A percentile compares a stretch with the other conserved stretches of the same genome.
phyloP scores from a whole-genome alignment of 2,888 invertebrate genomes.

The Drepanosiphum platanoidis region DNA sequence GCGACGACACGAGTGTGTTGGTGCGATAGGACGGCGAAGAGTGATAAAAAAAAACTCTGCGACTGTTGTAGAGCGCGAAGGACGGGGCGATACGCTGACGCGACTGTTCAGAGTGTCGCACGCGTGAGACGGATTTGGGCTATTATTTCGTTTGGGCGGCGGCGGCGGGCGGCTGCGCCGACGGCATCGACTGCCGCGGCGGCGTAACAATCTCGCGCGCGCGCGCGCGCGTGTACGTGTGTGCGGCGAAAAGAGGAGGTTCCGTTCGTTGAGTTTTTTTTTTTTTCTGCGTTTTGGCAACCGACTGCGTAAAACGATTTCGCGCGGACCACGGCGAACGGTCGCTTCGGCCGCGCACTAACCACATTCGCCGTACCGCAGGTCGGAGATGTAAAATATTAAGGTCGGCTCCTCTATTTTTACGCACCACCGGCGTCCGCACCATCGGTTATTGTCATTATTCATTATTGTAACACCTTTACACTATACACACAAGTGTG shows the following conservation, averaged over 20 bases:
- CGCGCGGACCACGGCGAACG: neutral
- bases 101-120: slow-evolving; percentile 10
- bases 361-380: neutral
- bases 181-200: neutral
- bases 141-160: slow-evolving; percentile 27
- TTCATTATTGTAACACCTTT: neutral
- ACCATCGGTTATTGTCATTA: neutral
- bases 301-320: slow-evolving; percentile 7
- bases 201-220: neutral
- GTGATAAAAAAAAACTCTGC: no score
- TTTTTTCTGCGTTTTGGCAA: neutral
- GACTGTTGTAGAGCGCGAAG: slow-evolving; percentile 19
- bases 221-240: neutral
- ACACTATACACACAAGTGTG: neutral
- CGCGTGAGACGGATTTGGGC: slow-evolving; percentile 4
- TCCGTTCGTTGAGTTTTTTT: neutral
- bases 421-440: neutral
- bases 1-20: neutral
- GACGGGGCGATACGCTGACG: slow-evolving; percentile 10
- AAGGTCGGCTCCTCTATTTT: slow-evolving; percentile 20
- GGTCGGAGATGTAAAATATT: slow-evolving; percentile 10
- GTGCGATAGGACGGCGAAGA: neutral
- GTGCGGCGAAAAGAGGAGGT: neutral
- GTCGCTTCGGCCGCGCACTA: neutral
- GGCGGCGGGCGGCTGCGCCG: neutral